Base-by-base conservation (phyloP, 1,140 invertebrate genomes). In the Berghia stephanieae region DNA sequence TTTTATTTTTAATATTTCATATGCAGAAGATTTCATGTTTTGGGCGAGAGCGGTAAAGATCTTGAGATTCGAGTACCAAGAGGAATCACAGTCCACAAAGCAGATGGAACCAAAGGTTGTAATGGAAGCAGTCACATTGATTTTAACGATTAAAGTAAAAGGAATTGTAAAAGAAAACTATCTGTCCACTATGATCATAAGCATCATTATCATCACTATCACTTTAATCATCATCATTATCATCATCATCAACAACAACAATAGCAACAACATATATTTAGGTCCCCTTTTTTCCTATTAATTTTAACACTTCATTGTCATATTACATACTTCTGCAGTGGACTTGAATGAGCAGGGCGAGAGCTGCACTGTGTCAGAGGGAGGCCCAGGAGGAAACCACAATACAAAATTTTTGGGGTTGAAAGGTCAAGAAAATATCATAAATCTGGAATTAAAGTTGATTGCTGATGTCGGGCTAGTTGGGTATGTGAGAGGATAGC, bases 381-480 rank as follows among this genome's bases (percentile, higher is more conserved):
- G 98, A 2, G 98, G 98, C 27, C 93, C 94, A 0, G 98, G 98
- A 16, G 98, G 98, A 0, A 94, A 94, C 88, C 96, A 97, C 4
- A 98, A 98, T 90, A 92, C 93, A 76, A 98, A 95, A 90, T 99
- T 98, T 87, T 91, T 94, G 24, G 93, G 94, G 0, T 92, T 94
- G 81, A 92, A 92, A 34, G 92, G 95, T 79, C 94, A 98, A 84
- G 91, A 93, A 8, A 85, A 91, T 3, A 86, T 43, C 8, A 83
- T 90, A 24, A 88, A 91, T 1, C 85, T 99, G 3, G 96, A 99
- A 90, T 89, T 99, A 63, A 93, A 94, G 83, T 95, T 95, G 52
- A 97, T 99, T 92, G 98, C 98, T 10, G 95, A 99, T 87, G 91
- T 98, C 77, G 98, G 97, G 73, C 89, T 99, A 80, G 94, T 95